phyloP scores from a whole-genome alignment of 2,113 vertebrate species.

The Bubo scandiacus region DNA sequence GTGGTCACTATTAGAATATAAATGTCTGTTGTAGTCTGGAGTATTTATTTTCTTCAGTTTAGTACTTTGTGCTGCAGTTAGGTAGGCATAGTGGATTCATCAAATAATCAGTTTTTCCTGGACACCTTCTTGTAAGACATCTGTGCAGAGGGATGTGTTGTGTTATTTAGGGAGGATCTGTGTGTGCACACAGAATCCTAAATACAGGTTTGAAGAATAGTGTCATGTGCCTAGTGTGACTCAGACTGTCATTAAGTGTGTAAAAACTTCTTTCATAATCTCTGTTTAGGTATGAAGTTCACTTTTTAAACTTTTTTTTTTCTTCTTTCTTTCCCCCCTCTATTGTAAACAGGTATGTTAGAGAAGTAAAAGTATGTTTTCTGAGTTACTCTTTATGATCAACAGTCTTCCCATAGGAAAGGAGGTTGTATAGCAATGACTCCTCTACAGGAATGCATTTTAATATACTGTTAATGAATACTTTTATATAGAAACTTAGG shows the following conservation, averaged over 20 bases:
- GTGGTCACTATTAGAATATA: background rate
- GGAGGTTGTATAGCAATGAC: background rate
- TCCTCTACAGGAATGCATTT: constrained; percentile 1
- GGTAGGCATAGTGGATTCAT: background rate
- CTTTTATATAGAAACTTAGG: background rate
- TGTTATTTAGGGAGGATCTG: background rate
- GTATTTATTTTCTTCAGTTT: background rate
- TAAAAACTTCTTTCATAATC: background rate
- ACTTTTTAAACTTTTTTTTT: background rate
- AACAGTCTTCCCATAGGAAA: background rate
- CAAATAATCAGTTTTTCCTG: background rate
- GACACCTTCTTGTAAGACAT: background rate
- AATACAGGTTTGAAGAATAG: background rate
- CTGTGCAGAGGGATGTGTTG: background rate
- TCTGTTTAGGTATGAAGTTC: background rate
- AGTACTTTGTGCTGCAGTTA: background rate
- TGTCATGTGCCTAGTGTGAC: background rate
- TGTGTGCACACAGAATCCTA: background rate
- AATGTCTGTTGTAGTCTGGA: background rate
- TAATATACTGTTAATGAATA: background rate
- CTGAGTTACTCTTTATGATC: background rate
- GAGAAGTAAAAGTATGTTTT: no score
- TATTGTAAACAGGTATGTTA: background rate
- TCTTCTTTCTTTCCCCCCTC: no score
- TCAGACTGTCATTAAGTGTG: background rate